phyloP scores from a whole-genome alignment of 2,113 vertebrate genomes.

The Calyptommatus sinebrachiatus region DNA sequence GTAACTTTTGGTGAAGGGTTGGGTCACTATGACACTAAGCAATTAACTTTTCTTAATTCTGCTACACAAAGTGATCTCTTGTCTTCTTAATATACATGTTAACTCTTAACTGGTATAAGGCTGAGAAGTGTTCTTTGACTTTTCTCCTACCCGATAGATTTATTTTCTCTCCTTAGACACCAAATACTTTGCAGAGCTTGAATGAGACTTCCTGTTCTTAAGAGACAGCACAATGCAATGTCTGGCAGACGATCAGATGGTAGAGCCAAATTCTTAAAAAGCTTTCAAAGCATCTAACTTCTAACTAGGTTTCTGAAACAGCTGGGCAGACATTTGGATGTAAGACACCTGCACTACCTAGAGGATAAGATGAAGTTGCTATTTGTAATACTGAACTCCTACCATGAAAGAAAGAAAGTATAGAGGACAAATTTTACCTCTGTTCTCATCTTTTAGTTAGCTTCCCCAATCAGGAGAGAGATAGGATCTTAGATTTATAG shows the following conservation, averaged over 20 bases:
- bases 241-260: neutral
- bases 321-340: neutral
- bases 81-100: neutral
- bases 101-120: neutral
- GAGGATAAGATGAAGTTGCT: conserved; percentile 24
- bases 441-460: no score
- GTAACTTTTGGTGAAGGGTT: neutral
- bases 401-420: neutral
- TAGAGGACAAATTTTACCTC: no score
- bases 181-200: neutral
- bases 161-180: neutral
- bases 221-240: neutral
- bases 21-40: neutral
- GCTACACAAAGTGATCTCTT: neutral
- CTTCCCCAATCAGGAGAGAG: no score
- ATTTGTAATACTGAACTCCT: neutral
- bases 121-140: neutral
- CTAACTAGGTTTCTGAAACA: neutral
- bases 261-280: neutral
- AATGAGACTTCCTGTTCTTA: conserved; percentile 1
- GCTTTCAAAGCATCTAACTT: neutral
- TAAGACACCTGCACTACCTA: conserved; percentile 7
- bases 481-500: no score
- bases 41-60: neutral
- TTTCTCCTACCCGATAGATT: neutral